phyloP scores from a whole-genome alignment of 2,888 invertebrate species.

The Epistrophella euchroma region DNA sequence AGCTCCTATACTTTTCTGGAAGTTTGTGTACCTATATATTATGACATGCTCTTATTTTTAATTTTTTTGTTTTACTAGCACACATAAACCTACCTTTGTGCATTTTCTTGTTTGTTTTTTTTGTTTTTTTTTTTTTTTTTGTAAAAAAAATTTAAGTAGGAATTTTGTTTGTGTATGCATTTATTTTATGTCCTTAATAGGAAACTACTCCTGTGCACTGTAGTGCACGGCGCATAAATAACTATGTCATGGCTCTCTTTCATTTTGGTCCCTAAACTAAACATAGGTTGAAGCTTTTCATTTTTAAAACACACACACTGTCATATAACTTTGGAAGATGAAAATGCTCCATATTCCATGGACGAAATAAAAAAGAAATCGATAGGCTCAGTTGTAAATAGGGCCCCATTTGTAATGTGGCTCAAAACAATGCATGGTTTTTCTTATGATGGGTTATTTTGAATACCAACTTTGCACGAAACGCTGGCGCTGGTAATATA shows the following conservation, averaged over 20 bases:
- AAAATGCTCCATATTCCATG: not conserved
- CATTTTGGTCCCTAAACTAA: constrained; percentile 22
- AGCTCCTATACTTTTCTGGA: not conserved
- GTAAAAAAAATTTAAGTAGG: constrained; percentile 23
- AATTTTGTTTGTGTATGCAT: constrained; percentile 24
- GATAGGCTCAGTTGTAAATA: too few species aligned
- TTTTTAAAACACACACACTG: constrained; percentile 48
- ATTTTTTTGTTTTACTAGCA: not conserved
- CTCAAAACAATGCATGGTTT: too few species aligned
- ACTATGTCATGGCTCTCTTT: constrained; percentile 27
- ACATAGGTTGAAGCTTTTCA: constrained; percentile 59
- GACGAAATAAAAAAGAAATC: not conserved
- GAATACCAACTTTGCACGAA: too few species aligned
- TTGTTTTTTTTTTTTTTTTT: constrained; percentile 12
- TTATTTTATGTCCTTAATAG: constrained; percentile 48
- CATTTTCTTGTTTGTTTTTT: not conserved
- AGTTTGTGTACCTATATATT: not conserved
- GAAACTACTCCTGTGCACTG: constrained; percentile 51
- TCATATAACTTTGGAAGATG: constrained; percentile 25
- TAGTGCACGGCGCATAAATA: constrained; percentile 47
- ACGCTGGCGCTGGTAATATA: too few species aligned
- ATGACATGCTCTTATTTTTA: not conserved
- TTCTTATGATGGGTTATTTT: too few species aligned
- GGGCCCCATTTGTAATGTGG: too few species aligned
- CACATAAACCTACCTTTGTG: constrained; percentile 2